Evolutionary conservation across 2,797 vertebrate species (phyloP), one percentile per base, ranked within the genome.

Genomic region (Sebastes vulpes): DNA sequence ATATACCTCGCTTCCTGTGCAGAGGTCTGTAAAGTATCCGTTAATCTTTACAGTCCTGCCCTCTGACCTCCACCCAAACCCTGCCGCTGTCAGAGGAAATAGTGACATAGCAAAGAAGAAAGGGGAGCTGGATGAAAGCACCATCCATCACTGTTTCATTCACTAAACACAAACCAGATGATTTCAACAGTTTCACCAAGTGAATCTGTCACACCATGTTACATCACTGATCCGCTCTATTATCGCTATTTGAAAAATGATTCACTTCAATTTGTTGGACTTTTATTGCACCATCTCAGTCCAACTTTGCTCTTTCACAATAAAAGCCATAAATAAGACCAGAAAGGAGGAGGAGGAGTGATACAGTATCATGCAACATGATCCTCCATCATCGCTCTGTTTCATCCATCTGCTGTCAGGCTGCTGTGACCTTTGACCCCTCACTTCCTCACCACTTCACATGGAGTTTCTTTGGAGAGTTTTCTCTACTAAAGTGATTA

Each of bases 131-230:
- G 8, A 35, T 48, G 42, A 8, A 46, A 35, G 14, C 20, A 3
- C 9, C 72, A 18, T 65, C 64, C 70, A 31, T 76, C 67, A 65
- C 9, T 0, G 11, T 69, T 26, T 28, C 3, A 75, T 64, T 74
- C 70, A 38, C 14, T 3, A 56, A 69, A 75, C 52, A 56, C 46
- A 57, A 73, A 57, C 20, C 67, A 66, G 66, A 77, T 64, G 64
- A 72, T 1, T 9, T 63, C 61, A 32, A 6, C 35, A 4, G 23
- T 20, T 48, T 48, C 21, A 32, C 7, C 18, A 48, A 64, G 20
- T 11, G 18, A 8, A 35, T 25, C 14, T 14, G 42, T 57, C 48
- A 10, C 5, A 6, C 35, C 18, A 0, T 18, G 1, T 56, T 25
- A 54, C 25, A n/a, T 28, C 32, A 38, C 56, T 2, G 9, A 12